phyloP scores from a whole-genome alignment of 2,797 vertebrate species.

The Streptopelia turtur region DNA sequence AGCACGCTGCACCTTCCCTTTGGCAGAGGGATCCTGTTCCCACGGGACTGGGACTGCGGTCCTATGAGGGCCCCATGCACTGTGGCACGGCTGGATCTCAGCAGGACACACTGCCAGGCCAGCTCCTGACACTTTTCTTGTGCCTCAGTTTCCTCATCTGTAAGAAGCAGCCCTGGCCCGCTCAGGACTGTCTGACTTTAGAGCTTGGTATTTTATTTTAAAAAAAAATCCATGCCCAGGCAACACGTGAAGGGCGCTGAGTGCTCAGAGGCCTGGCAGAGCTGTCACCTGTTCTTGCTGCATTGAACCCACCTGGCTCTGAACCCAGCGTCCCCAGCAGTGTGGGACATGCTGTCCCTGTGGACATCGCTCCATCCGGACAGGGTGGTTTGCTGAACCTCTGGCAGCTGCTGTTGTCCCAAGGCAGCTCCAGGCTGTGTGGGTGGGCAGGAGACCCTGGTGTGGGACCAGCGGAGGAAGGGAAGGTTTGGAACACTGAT shows the following conservation, averaged over 20 bases:
- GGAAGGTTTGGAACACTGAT: not conserved
- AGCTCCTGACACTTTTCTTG: not conserved
- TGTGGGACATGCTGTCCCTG: not conserved
- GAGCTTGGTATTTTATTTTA: not conserved
- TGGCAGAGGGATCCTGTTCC: not conserved
- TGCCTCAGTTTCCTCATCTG: not conserved
- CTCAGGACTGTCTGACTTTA: not conserved
- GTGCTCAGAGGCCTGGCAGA: not conserved
- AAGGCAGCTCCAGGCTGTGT: not conserved
- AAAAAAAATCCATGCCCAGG: not conserved
- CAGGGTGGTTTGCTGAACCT: not conserved
- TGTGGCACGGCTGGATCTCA: accelerated
- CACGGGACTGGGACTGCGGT: accelerated
- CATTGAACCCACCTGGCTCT: not conserved
- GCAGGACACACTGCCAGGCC: not conserved
- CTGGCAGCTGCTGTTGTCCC: not conserved
- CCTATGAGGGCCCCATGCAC: not conserved
- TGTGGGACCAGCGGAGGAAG: not conserved
- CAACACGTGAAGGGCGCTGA: accelerated
- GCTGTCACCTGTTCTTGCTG: not conserved
- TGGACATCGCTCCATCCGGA: accelerated
- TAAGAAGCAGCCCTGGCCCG: not conserved
- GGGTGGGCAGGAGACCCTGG: not conserved
- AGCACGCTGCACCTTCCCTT: not conserved
- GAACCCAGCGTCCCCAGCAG: accelerated